Percentiles rank a stretch among this genome's conserved stretches.
phyloP scores from a whole-genome alignment of 2,797 vertebrate species.

The Enteromius paludinosus region DNA sequence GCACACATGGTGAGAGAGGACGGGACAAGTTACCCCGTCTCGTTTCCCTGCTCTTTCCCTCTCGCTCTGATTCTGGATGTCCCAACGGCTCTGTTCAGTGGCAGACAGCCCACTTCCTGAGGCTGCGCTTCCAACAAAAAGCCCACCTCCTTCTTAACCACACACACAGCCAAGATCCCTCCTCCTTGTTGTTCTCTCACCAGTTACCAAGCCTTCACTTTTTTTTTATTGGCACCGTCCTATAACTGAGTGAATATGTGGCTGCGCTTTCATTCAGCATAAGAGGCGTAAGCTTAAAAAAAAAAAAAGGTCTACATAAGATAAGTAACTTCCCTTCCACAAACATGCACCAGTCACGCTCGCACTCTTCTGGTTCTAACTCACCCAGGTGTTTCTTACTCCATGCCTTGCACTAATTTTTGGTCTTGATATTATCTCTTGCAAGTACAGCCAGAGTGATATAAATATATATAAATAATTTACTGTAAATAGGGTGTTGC shows the following conservation, averaged over 20 bases:
- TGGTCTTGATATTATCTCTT: conserved; percentile 90
- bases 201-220: conserved; percentile 22
- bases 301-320: not conserved
- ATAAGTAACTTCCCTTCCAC: conserved; percentile 1
- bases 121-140: conserved; percentile 35
- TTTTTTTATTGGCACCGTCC: conserved; percentile 29
- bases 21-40: conserved; percentile 21
- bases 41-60: conserved; percentile 6
- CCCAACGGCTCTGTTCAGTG: conserved; percentile 39
- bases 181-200: conserved; percentile 27
- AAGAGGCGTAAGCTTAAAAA: conserved; percentile 12
- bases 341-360: conserved; percentile 37
- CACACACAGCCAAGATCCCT: conserved; percentile 6
- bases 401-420: conserved; percentile 91
- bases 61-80: conserved; percentile 23
- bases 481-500: conserved; percentile 99
- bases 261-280: conserved; percentile 19
- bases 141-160: conserved; percentile 26
- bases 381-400: conserved; percentile 73
- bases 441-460: conserved; percentile 91
- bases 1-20: conserved; percentile 59
- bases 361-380: conserved; percentile 65
- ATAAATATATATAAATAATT: conserved; percentile 87
- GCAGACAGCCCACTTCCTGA: conserved; percentile 43
- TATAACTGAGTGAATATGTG: conserved; percentile 34